Base-by-base conservation (phyloP, 2,113 vertebrate species). In the Bettongia penicillata region DNA sequence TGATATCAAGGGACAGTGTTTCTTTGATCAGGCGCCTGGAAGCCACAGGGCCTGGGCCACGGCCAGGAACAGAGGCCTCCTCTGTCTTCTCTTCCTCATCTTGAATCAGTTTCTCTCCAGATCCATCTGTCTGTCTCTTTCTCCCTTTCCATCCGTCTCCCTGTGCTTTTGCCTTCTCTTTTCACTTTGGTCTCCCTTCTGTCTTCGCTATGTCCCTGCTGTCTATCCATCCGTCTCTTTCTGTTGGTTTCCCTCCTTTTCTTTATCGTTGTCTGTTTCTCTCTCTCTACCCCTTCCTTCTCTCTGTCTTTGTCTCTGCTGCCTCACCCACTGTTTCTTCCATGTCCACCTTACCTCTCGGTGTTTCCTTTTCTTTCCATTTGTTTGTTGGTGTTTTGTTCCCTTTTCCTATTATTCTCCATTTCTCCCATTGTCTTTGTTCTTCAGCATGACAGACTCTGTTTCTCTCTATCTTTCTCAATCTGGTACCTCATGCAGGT, bases 1-100 rank as follows among this genome's bases (percentile, higher is more conserved):
- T 95, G 31, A 94, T 96, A 91, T 94, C 94, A 92, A 52, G 94
- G 96, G 96, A 96, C 96, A 53, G 93, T 47, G 49, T 96, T 98
- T 97, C 22, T 91, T 90, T 91, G 53, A n/a, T 89, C 89, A 37
- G 57, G 84, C 94, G 94, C 24, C 47, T 49, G 91, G 68, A 55
- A 47, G 14, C 31, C n/a, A 55, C 92, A 61, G 96, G 23, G 91
- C 8, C 24, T 55, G 28, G 96, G 26, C 95, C 23, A 91, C 77
- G 52, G 31, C 53, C 94, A 95, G 96, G 53, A 94, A 93, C 10
- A 51, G 95, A 96, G 55, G 26, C 37, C 8, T 49, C 47, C 28
- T 61, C 57, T 61, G 57, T 31, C 57, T 61, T 61, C 28, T 31
- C 11, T 61, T 77, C 14, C 68, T 77, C 68, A 43, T 84, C 14